Base-by-base conservation (phyloP, 1,140 invertebrate species). In the Eriosoma lanigerum region DNA sequence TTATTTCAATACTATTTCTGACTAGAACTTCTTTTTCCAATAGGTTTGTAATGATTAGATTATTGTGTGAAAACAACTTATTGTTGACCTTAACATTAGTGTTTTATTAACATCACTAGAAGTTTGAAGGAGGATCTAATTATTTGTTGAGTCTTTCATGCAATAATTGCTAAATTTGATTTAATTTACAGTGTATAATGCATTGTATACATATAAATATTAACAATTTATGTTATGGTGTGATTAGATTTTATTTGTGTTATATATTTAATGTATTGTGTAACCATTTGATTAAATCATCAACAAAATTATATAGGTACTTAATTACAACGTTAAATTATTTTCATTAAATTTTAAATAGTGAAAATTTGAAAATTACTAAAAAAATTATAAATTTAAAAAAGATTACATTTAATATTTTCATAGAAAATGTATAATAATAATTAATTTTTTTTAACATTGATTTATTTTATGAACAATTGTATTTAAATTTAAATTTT, bases 1-100 rank as follows among this genome's bases (percentile, higher is more conserved):
- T 88, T 90, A 86, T 89, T 90, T 87, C 90, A 90, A 89, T 88
- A 89, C 86, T 90, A 90, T 90, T 89, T 90, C 88, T 90, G 89
- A 90, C 87, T 76, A 64, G 80, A 81, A 62, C 52, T 44, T 60
- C 75, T 76, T 76, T 76, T 56, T 9, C 44, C 52, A 76, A 76
- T 76, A 76, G 72, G 72, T 76, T 76, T 38, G 72, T 76, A 76
- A 76, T 44, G 52, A 44, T 56, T 44, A 76, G 52, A 54, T 56
- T 56, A 58, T 44, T 76, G 72, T 76, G 72, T 76, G 50, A 58
- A 58, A 56, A 38, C 50, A 58, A 56, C 72, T 75, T 58, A 52
- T 13, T 58, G 29, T 75, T 75, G 21, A 48, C 24, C 32, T 56
- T 76, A 76, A 76, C 54, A 21, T 56, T 58, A 58, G 19, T 76